Conservation (phyloP, 1,140 invertebrate genomes). For the Saccostrea glomerata region DNA sequence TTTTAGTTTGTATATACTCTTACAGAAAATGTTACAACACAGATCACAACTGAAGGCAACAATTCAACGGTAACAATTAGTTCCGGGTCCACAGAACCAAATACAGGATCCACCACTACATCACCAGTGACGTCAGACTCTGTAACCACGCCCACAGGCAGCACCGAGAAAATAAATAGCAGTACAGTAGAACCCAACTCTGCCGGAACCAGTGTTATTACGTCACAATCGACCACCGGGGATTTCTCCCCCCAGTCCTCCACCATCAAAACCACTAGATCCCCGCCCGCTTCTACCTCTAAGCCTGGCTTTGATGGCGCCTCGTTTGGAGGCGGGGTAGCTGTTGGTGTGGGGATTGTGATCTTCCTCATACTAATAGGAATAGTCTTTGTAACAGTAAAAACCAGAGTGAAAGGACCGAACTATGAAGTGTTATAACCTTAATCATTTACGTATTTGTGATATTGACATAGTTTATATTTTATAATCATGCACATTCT, state of each 20-base stretch:
- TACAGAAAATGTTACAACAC: background rate
- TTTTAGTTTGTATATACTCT: background rate
- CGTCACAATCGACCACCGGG: background rate
- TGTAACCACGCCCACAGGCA: background rate
- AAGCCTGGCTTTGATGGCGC: slow-evolving; percentile 21
- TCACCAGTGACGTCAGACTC: background rate
- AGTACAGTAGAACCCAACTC: background rate
- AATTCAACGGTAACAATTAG: background rate
- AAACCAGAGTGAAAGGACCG: background rate
- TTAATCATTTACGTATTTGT: background rate
- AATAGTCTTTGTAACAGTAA: background rate
- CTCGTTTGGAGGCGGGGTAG: background rate
- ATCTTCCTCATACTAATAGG: background rate
- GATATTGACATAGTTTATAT: too few relatives aligned
- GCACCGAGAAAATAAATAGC: background rate
- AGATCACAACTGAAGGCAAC: background rate
- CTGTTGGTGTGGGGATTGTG: background rate
- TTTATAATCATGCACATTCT: too few relatives aligned
- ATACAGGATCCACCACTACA: background rate
- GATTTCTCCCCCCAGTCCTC: background rate
- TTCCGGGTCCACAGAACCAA: background rate
- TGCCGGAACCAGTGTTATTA: background rate
- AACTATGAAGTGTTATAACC: background rate
- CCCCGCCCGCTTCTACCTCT: background rate
- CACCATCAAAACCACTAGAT: background rate